Conservation (phyloP, 2,888 invertebrate genomes). For the Lithophane ornitopus region DNA sequence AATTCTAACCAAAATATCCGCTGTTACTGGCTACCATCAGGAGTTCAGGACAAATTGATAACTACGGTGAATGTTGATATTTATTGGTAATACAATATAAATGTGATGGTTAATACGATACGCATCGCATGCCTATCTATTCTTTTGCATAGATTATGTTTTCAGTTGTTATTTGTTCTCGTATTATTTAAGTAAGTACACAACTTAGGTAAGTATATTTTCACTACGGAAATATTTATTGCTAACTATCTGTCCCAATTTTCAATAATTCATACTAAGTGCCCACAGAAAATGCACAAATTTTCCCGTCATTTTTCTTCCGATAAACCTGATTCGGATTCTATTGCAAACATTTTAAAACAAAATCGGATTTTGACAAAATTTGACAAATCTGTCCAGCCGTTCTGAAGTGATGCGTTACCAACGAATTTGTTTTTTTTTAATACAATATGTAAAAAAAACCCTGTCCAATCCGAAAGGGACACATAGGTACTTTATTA, state of each 20-base stretch:
- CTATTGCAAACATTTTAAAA: too few species aligned
- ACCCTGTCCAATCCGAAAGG: too few species aligned
- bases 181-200: conserved; percentile 1
- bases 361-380: too few species aligned
- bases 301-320: too few species aligned
- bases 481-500: too few species aligned
- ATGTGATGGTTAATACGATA: too few species aligned
- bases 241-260: not conserved
- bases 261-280: too few species aligned
- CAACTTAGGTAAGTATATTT: not conserved
- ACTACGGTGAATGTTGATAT: not conserved
- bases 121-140: not conserved
- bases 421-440: not conserved
- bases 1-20: conserved; percentile 5
- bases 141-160: not conserved
- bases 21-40: not conserved
- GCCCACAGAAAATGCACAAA: too few species aligned
- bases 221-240: not conserved
- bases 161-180: conserved; percentile 8
- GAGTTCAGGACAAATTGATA: not conserved
- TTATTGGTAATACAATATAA: not conserved
- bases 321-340: not conserved
- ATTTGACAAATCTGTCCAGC: not conserved
- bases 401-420: not conserved
- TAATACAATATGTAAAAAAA: not conserved